These are phyloP conservation scores for Sus cebifrons DNA, from an alignment of 2,797 vertebrate genomes.

Conservation along the genomic window DNA sequence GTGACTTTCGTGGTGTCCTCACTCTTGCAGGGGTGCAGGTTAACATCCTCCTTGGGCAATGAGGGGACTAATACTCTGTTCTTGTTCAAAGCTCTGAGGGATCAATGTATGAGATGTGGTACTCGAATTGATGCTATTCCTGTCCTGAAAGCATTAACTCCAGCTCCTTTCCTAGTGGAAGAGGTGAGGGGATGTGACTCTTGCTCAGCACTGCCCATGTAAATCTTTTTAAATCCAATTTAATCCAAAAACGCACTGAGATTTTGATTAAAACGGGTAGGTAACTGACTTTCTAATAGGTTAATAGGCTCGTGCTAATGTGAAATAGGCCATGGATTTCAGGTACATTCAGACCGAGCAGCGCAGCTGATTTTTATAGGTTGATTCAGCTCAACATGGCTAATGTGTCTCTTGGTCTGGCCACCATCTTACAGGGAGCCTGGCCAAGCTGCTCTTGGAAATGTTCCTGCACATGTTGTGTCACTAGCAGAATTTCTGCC, in stretches of 20 bases:
- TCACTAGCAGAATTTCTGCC: slow-evolving; percentile 1
- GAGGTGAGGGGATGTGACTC: slow-evolving; percentile 70
- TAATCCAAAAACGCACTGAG: slow-evolving; percentile 56
- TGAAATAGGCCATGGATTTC: slow-evolving; percentile 44
- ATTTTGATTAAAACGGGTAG: slow-evolving; percentile 62
- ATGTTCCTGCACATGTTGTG: not conserved
- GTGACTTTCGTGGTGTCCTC: slow-evolving; percentile 78
- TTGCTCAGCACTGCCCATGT: slow-evolving; percentile 61
- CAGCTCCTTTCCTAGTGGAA: slow-evolving; percentile 72
- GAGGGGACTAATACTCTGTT: slow-evolving; percentile 86
- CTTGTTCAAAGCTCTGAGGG: slow-evolving; percentile 87
- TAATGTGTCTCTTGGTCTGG: not conserved
- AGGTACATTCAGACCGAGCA: slow-evolving; percentile 19
- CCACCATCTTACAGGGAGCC: not conserved
- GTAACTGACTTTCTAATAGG: slow-evolving; percentile 55
- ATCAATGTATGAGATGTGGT: slow-evolving; percentile 83
- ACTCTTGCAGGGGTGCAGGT: slow-evolving; percentile 84
- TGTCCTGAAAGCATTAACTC: slow-evolving; percentile 77
- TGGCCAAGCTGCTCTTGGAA: not conserved
- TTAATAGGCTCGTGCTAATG: slow-evolving; percentile 25
- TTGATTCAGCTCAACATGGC: not conserved
- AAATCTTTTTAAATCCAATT: slow-evolving; percentile 74
- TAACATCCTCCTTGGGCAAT: slow-evolving; percentile 86
- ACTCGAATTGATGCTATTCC: slow-evolving; percentile 82
- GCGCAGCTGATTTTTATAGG: not conserved